Evolutionary conservation across 2,888 invertebrate genomes (phyloP).

Genomic region (Busseola fusca): DNA sequence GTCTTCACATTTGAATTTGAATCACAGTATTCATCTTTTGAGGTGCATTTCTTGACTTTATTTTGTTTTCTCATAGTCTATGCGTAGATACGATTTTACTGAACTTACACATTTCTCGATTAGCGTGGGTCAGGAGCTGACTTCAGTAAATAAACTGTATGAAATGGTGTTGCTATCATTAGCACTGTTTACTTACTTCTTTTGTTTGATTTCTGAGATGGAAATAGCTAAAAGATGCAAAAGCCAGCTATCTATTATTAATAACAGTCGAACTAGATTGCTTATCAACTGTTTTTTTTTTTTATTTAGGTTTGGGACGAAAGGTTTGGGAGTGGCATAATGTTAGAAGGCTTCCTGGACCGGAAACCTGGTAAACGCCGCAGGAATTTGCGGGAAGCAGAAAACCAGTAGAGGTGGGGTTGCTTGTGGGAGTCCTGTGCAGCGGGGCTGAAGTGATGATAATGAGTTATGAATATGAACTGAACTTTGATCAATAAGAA

Average conservation of each 20-base stretch:
- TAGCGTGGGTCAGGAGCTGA: slow-evolving; percentile 36
- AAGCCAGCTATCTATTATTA: slow-evolving; percentile 41
- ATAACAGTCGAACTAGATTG: slow-evolving; percentile 36
- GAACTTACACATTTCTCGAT: slow-evolving; percentile 35
- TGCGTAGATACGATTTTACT: slow-evolving; percentile 29
- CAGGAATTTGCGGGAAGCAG: too few relatives aligned
- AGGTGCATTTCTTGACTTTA: neutral
- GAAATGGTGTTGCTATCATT: slow-evolving; percentile 50
- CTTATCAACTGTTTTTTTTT: slow-evolving; percentile 28
- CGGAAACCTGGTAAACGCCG: neutral
- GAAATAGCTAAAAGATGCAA: slow-evolving; percentile 47
- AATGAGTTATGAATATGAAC: slow-evolving; percentile 12
- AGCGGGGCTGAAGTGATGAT: neutral
- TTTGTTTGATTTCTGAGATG: slow-evolving; percentile 45
- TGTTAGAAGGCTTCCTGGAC: neutral
- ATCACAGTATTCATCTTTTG: neutral
- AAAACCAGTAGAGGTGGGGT: too few relatives aligned
- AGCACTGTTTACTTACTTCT: slow-evolving; percentile 45
- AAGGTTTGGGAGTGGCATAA: neutral
- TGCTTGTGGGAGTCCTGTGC: neutral
- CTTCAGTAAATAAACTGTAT: slow-evolving; percentile 47
- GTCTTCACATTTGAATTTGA: neutral
- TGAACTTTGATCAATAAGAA: slow-evolving; percentile 18
- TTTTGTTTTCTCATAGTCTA: slow-evolving; percentile 10
- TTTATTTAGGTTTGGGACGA: neutral